Evolutionary conservation across 2,113 vertebrate genomes (phyloP), one percentile per base, ranked within the genome.

Genomic region (Hylia prasina): DNA sequence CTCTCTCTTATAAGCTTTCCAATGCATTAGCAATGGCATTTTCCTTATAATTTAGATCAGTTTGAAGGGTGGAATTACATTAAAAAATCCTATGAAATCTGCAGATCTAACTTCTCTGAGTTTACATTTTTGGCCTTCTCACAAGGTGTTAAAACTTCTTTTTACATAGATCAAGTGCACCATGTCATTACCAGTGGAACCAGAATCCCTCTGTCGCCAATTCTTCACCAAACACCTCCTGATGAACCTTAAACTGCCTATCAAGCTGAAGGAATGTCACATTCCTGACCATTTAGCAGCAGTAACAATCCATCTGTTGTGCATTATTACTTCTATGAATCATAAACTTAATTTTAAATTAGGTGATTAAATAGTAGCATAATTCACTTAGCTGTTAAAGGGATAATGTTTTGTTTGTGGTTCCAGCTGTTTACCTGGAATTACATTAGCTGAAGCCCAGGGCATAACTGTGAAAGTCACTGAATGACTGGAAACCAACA

Each of bases 351-450:
- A 89, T 89, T 94, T 86, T 47, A 87, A 94, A 96, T 82, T 57
- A 85, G 57, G 57, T 96, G 71, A 94, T 65, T 78, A 87, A 96
- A 94, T 58, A 89, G 65, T 64, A 44, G 64, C 54, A 56, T 66
- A 89, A 93, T 79, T 93, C 83, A 91, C 53, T 85, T 76, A 33
- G 61, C 73, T 57, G 44, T 72, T 94, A 72, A 93, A 88, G 63
- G 33, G 44, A 82, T 58, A 92, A 83, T 83, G 35, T 66, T 91
- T 91, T 90, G 44, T 76, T 96, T 93, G 76, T 80, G 60, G 45
- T 88, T 94, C 80, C 82, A 90, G 53, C 61, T 89, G 75, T 83
- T 97, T 68, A 70, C 76, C 54, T 92, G 88, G 45, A 95, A 94
- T 95, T 89, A 50, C 64, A 65, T 91, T 65, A 89, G 50, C 20